Base-by-base conservation (phyloP, 2,113 vertebrate species). In the Notechis scutatus region DNA sequence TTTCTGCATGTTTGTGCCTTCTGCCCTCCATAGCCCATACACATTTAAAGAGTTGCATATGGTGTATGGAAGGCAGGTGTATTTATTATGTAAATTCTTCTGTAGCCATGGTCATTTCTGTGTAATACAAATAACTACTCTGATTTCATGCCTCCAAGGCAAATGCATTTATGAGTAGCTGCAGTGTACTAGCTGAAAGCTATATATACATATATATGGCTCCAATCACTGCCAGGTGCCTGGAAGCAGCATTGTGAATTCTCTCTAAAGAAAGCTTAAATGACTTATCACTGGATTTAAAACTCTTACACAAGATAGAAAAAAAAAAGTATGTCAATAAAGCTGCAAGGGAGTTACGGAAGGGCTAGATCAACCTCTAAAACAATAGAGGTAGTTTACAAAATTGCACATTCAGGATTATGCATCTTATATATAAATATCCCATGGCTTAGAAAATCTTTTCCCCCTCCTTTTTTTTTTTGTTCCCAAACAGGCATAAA, bases 231-330 rank as follows among this genome's bases (percentile, higher is more conserved):
- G 94, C 90, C 89, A 5, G 57, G 74, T 97, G 93, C 85, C 95
- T 96, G 81, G 95, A 89, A 96, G 93, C 93, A 97, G 85, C 74
- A 89, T 21, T 95, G 95, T 64, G 93, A 89, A 91, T 93, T 96
- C 96, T 97, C 96, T 96, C 95, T 92, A 94, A 95, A 96, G 92
- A 93, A 95, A 95, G 91, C 89, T 95, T 94, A 96, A 96, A 95
- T 94, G 96, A 95, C 94, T 54, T 95, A 95, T 90, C 92, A 87
- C 93, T 96, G 91, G 97, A 95, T 96, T 94, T 96, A 96, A 95
- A 59, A 95, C 50, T 94, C 87, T 50, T 94, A 92, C 86, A 94
- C 92, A 94, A 89, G 91, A 96, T 95, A 95, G 93, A 95, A 97
- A 96, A 95, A 86, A 86, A 95, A 91, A 96, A 96, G 47, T 96